phyloP scores from a whole-genome alignment of 2,888 invertebrate species.

The Drosophila fungiperda region DNA sequence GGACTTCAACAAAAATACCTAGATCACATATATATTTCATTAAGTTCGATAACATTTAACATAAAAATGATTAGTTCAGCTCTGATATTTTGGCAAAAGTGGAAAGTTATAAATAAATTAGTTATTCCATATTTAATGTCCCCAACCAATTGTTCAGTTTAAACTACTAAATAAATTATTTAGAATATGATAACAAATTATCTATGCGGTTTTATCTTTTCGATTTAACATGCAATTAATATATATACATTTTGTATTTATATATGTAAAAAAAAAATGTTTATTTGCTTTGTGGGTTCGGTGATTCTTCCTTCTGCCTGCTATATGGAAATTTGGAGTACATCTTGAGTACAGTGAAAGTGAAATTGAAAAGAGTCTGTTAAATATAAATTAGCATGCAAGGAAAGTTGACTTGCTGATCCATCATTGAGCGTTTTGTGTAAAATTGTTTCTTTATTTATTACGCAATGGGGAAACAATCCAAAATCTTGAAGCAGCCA shows the following conservation, averaged over 20 bases:
- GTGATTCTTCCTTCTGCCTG: neutral
- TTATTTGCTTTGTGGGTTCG: neutral
- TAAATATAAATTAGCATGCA: slow-evolving; percentile 37
- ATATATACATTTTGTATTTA: neutral
- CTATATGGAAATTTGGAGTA: neutral
- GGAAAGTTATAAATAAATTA: neutral
- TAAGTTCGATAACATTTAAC: neutral
- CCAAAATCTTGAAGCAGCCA: slow-evolving; percentile 58
- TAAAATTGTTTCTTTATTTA: slow-evolving; percentile 58
- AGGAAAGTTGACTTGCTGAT: slow-evolving; percentile 37
- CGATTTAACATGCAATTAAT: neutral
- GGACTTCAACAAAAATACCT: neutral
- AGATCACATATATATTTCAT: neutral
- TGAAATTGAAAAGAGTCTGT: slow-evolving; percentile 2
- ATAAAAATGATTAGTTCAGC: too few relatives aligned
- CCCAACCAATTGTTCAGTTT: neutral
- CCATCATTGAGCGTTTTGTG: slow-evolving; percentile 54
- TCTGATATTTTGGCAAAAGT: neutral
- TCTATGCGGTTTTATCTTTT: neutral
- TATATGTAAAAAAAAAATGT: neutral
- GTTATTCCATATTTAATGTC: neutral
- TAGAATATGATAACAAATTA: neutral
- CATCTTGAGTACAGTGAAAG: neutral
- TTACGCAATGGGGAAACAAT: slow-evolving; percentile 54
- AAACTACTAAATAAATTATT: neutral